These are phyloP conservation scores for Melitaea athalia DNA, from an alignment of 2,888 invertebrate genomes.

Conservation along the genomic window DNA sequence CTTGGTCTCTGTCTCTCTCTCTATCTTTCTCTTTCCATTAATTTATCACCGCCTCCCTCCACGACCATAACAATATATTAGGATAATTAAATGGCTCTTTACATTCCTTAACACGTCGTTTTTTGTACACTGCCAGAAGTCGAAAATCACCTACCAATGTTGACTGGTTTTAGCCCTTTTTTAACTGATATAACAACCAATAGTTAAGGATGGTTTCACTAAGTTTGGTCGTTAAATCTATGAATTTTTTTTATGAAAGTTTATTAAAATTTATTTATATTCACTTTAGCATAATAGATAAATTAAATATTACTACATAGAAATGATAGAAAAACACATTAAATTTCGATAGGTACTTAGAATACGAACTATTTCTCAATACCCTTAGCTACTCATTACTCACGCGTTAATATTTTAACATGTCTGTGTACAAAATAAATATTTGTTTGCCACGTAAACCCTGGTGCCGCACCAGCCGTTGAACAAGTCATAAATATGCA, in stretches of 20 bases:
- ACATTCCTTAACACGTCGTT: constrained; percentile 81
- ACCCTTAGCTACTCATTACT: constrained; percentile 22
- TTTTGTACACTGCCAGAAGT: constrained; percentile 75
- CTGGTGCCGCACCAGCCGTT: constrained; percentile 69
- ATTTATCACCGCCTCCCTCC: constrained; percentile 78
- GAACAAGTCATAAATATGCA: constrained; percentile 79
- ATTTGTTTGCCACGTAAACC: constrained; percentile 63
- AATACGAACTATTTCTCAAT: constrained; percentile 13
- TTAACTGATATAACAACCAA: constrained; percentile 79
- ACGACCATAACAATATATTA: constrained; percentile 81
- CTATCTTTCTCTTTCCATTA: constrained; percentile 51
- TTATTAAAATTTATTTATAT: background rate
- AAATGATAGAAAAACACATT: background rate
- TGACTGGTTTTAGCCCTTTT: constrained; percentile 78
- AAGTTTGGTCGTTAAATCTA: constrained; percentile 21
- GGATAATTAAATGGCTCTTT: constrained; percentile 82
- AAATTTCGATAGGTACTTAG: background rate
- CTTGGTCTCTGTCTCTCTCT: constrained; percentile 45
- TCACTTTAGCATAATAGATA: background rate
- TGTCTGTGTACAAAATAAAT: constrained; percentile 57
- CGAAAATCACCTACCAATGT: constrained; percentile 79
- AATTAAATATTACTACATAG: background rate
- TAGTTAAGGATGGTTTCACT: constrained; percentile 73
- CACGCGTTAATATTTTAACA: constrained; percentile 30
- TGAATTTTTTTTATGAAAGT: background rate